These are phyloP conservation scores for Timandra comae DNA, from an alignment of 2,888 invertebrate genomes.

Conservation along the genomic window DNA sequence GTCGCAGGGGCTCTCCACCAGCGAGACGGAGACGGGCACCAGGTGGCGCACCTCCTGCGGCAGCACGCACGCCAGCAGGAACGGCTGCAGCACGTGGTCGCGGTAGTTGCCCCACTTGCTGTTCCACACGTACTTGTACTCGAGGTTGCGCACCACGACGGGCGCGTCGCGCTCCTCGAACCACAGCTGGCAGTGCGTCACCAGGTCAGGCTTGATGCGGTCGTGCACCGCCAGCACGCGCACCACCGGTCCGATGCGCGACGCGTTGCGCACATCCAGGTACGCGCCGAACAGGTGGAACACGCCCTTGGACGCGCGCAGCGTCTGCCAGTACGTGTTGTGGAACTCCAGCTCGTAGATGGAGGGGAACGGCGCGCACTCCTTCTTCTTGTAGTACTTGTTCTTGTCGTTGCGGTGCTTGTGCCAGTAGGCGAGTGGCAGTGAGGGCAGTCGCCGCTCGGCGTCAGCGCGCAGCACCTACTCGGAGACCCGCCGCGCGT, in stretches of 20 bases:
- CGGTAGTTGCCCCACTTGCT: constrained; percentile 96
- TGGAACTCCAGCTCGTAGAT: constrained; percentile 95
- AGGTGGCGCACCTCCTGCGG: constrained; percentile 84
- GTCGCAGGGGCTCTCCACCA: constrained; percentile 91
- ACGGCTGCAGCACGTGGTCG: constrained; percentile 93
- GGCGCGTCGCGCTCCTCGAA: constrained; percentile 90
- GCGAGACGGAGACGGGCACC: constrained; percentile 88
- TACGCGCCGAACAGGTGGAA: constrained; percentile 95
- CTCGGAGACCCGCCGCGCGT: constrained; percentile 75
- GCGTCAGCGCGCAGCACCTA: constrained; percentile 86
- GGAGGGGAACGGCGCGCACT: constrained; percentile 90
- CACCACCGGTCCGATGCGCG: constrained; percentile 88
- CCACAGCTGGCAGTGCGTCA: constrained; percentile 93
- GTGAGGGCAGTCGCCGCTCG: constrained; percentile 86
- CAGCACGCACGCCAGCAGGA: constrained; percentile 91
- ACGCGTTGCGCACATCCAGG: constrained; percentile 87
- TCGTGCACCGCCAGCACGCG: constrained; percentile 93
- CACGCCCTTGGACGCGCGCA: constrained; percentile 89
- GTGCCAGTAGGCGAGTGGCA: constrained; percentile 91
- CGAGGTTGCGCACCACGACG: constrained; percentile 86
- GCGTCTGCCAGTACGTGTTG: constrained; percentile 94
- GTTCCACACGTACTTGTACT: constrained; percentile 96
- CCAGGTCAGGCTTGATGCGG: constrained; percentile 88
- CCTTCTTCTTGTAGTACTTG: constrained; percentile 79
- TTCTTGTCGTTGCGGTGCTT: constrained; percentile 87